Conservation (phyloP, 2,113 vertebrate genomes). For the Hymenochirus boettgeri region DNA sequence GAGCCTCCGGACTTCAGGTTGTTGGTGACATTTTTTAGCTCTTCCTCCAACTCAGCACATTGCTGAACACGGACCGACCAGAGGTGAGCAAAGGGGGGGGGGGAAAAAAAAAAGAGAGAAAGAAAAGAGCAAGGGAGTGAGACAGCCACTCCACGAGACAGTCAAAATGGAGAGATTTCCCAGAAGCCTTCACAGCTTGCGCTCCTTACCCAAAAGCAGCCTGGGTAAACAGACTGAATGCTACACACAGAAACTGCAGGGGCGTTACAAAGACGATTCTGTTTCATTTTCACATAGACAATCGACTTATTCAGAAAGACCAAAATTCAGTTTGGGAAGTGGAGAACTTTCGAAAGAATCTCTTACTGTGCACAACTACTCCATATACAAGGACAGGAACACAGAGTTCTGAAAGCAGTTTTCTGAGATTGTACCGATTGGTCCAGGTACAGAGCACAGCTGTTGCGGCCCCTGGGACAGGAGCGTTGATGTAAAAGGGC, state of each 20-base stretch:
- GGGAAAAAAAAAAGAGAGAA: constrained; percentile 42
- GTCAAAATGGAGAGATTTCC: neutral
- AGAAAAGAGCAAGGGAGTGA: constrained; percentile 41
- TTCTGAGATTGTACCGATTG: neutral
- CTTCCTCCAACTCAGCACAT: constrained; percentile 92
- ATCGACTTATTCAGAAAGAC: neutral
- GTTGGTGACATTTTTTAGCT: constrained; percentile 99
- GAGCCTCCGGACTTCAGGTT: constrained; percentile 98
- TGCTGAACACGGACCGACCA: constrained; percentile 63
- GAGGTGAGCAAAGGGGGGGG: constrained; percentile 32
- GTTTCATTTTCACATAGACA: neutral
- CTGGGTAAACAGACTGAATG: neutral
- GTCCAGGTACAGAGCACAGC: neutral
- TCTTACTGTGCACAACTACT: neutral
- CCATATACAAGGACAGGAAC: no score
- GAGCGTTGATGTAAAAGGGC: constrained; percentile 33
- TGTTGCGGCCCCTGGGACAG: neutral
- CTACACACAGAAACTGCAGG: neutral
- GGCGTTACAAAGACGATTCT: neutral
- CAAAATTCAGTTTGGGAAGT: neutral
- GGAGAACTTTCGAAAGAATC: neutral
- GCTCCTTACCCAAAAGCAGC: neutral
- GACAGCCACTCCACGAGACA: constrained; percentile 1
- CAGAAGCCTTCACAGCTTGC: neutral
- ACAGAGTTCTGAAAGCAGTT: neutral